Conservation (phyloP, 2,888 invertebrate species). For the Macrosoma leucophasiata region DNA sequence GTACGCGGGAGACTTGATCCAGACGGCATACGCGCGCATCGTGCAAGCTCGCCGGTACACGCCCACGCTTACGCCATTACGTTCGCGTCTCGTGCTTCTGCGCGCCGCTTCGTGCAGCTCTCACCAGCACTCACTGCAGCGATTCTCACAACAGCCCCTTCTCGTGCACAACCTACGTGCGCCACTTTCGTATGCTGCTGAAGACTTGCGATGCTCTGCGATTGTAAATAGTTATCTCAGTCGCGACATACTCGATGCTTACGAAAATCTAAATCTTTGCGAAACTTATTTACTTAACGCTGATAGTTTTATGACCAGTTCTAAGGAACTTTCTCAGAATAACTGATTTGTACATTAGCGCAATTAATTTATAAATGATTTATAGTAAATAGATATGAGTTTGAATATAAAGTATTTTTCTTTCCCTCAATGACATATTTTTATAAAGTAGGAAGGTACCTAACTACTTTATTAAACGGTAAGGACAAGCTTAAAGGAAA, state of each 20-base stretch:
- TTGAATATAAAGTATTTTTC: no score
- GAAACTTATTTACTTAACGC: conserved; percentile 37
- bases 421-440: no score
- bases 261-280: conserved; percentile 38
- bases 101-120: conserved; percentile 17
- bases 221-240: conserved; percentile 41
- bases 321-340: no score
- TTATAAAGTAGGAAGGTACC: no score
- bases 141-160: conserved; percentile 31
- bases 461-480: no score
- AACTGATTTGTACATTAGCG: no score
- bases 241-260: conserved; percentile 30
- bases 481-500: no score
- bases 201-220: conserved; percentile 36
- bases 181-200: conserved; percentile 29
- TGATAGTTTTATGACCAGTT: conserved; percentile 34
- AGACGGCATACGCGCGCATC: conserved; percentile 33
- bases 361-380: no score
- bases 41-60: conserved; percentile 25
- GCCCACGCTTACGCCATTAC: conserved; percentile 24
- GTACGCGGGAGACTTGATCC: conserved; percentile 34
- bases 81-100: conserved; percentile 34
- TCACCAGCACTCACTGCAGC: conserved; percentile 20
- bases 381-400: no score
- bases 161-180: conserved; percentile 32